Evolutionary conservation across 53 echinoderm and acorn worm species (phyloP).

Genomic region (Echinarachnius parma): DNA sequence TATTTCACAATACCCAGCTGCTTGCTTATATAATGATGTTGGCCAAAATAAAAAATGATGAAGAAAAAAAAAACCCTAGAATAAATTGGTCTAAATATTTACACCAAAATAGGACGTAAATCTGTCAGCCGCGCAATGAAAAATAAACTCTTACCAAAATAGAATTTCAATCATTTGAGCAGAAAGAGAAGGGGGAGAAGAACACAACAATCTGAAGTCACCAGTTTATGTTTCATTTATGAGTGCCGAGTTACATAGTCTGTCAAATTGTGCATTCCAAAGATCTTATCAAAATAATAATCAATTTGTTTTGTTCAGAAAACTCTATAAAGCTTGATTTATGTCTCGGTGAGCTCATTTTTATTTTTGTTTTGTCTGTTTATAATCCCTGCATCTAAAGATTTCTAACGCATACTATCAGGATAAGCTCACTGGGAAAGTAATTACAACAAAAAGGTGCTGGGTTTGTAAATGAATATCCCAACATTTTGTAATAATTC

Average conservation of each 20-base stretch:
- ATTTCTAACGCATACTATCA: too few species aligned
- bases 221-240: slow-evolving; percentile 27
- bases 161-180: too few species aligned
- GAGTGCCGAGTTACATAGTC: slow-evolving; percentile 25
- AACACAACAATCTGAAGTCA: slow-evolving; percentile 5
- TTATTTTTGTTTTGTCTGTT: not conserved
- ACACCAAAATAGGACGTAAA: slow-evolving; percentile 39
- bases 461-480: too few species aligned
- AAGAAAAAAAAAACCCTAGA: not conserved
- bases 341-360: not conserved
- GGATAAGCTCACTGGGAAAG: too few species aligned
- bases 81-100: slow-evolving; percentile 41
- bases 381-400: too few species aligned
- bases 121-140: slow-evolving; percentile 29
- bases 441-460: too few species aligned
- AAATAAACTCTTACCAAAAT: slow-evolving; percentile 40
- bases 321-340: not conserved
- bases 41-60: too few species aligned
- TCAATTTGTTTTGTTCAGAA: not conserved
- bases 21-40: too few species aligned
- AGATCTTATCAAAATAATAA: slow-evolving; percentile 11
- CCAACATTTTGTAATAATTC: too few species aligned
- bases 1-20: too few species aligned
- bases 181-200: not conserved
- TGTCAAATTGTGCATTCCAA: slow-evolving; percentile 17